Evolutionary conservation across 1,140 invertebrate genomes (phyloP).

Genomic region (Aphelenchoides fujianensis): DNA sequence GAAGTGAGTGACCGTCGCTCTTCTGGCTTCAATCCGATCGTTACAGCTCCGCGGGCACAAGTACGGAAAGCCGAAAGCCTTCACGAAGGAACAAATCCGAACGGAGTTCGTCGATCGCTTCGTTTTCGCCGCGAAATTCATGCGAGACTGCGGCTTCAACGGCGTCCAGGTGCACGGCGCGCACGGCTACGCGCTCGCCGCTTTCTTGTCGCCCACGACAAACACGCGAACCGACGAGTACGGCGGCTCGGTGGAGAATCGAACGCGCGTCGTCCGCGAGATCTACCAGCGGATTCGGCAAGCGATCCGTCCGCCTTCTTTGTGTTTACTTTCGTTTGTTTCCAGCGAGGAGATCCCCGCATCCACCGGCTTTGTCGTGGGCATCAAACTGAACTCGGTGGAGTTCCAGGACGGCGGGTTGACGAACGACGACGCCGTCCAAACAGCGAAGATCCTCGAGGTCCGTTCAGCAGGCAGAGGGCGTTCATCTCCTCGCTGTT

Average conservation of each 20-base stretch:
- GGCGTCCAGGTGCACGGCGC: slow-evolving; percentile 54
- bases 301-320: not conserved
- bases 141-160: slow-evolving; percentile 47
- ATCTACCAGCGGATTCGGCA: slow-evolving; percentile 47
- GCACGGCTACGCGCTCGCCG: slow-evolving; percentile 53
- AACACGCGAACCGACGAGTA: slow-evolving; percentile 54
- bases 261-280: slow-evolving; percentile 47
- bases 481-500: not conserved
- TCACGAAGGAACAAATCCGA: slow-evolving; percentile 45
- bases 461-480: no score
- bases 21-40: no score
- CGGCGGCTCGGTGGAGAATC: slow-evolving; percentile 48
- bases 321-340: not conserved
- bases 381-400: slow-evolving; percentile 50
- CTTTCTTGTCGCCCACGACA: slow-evolving; percentile 52
- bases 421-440: slow-evolving; percentile 24
- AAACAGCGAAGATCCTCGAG: slow-evolving; percentile 24
- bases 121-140: slow-evolving; percentile 41
- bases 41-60: not conserved
- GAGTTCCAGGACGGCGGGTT: slow-evolving; percentile 39
- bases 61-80: slow-evolving; percentile 39
- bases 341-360: slow-evolving; percentile 26
- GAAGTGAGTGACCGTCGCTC: no score
- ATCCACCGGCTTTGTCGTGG: slow-evolving; percentile 39
- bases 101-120: slow-evolving; percentile 51